Evolutionary conservation across 2,888 invertebrate genomes (phyloP).

Genomic region (Ornithoptera priamus): DNA sequence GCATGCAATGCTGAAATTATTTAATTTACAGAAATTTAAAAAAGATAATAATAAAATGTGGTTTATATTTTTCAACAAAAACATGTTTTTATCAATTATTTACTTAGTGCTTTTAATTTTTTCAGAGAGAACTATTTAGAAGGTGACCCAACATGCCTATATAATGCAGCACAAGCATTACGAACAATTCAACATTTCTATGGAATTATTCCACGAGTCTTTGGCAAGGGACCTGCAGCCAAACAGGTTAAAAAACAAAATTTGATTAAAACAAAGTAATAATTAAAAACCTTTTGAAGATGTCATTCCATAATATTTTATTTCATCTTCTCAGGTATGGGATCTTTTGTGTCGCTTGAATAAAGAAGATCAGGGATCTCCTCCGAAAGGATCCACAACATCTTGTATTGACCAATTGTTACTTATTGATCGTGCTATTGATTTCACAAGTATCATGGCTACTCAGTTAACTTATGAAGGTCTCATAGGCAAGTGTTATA

Average conservation of each 20-base stretch:
- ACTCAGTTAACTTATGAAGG: conserved; percentile 99
- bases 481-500: conserved; percentile 81
- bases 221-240: conserved; percentile 93
- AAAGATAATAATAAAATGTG: too few relatives aligned
- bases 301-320: not conserved
- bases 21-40: too few relatives aligned
- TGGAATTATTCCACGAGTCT: conserved; percentile 93
- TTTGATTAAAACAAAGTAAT: not conserved
- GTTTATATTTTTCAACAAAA: too few relatives aligned
- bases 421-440: conserved; percentile 93
- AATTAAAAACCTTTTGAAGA: not conserved
- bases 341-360: conserved; percentile 90
- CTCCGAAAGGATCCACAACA: conserved; percentile 74
- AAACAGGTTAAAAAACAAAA: conserved; percentile 78
- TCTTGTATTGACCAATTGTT: conserved; percentile 92
- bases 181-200: conserved; percentile 92
- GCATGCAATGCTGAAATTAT: too few relatives aligned
- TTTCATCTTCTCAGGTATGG: conserved; percentile 82
- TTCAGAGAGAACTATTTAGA: conserved; percentile 90
- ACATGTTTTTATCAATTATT: too few relatives aligned
- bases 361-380: conserved; percentile 78
- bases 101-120: not conserved
- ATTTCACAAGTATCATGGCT: conserved; percentile 93
- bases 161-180: conserved; percentile 92
- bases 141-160: conserved; percentile 92